Evolutionary conservation across 2,888 invertebrate genomes (phyloP).

Genomic region (Cryptops parisi): DNA sequence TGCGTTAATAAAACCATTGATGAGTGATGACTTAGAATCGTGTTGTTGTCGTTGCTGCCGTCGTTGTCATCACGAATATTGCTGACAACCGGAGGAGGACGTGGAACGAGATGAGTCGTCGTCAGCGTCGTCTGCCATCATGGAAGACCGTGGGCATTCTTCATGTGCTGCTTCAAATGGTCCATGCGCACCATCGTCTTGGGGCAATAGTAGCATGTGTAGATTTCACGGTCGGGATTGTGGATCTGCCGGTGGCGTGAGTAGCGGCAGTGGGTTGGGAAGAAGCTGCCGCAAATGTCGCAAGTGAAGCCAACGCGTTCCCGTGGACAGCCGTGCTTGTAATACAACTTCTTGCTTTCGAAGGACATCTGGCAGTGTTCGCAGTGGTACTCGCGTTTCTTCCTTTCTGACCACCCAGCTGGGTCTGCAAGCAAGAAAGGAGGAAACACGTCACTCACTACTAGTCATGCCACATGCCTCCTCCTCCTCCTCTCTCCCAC

Average conservation of each 20-base stretch:
- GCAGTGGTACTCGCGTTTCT: conserved; percentile 18
- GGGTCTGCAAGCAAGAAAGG: conserved; percentile 19
- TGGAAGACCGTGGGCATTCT: conserved; percentile 15
- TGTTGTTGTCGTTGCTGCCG: conserved; percentile 1
- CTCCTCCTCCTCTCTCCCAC: too few species aligned
- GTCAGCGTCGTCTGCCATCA: background rate
- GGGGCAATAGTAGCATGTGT: conserved; percentile 16
- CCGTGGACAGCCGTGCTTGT: conserved; percentile 18
- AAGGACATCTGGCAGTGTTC: conserved; percentile 19
- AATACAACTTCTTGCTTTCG: conserved; percentile 16
- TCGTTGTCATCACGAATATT: background rate
- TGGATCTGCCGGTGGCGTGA: conserved; percentile 17
- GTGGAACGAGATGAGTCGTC: background rate
- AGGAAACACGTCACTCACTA: conserved; percentile 14
- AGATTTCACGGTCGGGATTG: conserved; percentile 18
- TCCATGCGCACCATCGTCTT: conserved; percentile 18
- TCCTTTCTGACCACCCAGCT: conserved; percentile 18
- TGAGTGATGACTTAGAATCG: too few species aligned
- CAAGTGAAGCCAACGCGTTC: conserved; percentile 17
- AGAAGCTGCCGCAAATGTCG: conserved; percentile 17
- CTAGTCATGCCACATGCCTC: background rate
- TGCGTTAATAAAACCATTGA: too few species aligned
- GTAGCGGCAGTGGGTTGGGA: conserved; percentile 18
- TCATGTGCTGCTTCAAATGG: conserved; percentile 16
- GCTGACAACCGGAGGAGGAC: background rate